Evolutionary conservation across 2,797 vertebrate species (phyloP), one percentile per base, ranked within the genome.

Genomic region (Gallinago nigripennis): DNA sequence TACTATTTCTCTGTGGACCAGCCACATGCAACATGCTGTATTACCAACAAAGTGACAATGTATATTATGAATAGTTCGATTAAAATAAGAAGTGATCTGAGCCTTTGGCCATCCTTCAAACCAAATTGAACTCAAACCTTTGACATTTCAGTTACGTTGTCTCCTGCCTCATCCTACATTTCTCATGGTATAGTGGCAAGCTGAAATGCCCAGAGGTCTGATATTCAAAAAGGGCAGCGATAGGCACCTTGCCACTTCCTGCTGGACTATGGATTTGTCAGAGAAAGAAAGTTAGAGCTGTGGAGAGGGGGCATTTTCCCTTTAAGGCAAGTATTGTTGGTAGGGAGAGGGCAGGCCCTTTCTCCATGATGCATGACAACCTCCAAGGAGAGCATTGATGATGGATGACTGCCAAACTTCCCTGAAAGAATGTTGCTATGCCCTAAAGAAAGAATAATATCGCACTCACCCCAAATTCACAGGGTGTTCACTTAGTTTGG

Each of bases 91-190:
- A 96, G 80, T 89, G 95, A 96, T 94, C 57, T 75, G 90, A 93
- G 95, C 96, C 95, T 96, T 96, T 86, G 83, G 94, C 91, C 90
- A 92, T 94, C 95, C 95, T 96, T 96, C 95, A 94, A 91, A 96
- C 87, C 43, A 92, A 92, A 93, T 39, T 93, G 93, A 94, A 90
- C 88, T 96, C 94, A 96, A 95, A 97, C 93, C 94, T 96, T 94
- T 96, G 96, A 94, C 95, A 97, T 97, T 96, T 96, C 73, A 82
- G 89, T 86, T 71, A 12, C 94, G 75, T 86, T 90, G 83, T 96
- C 81, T 94, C 79, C 70, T 91, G 82, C 70, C 88, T 96, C 82
- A 92, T 94, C 83, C 90, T 77, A 51, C 88, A 88, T 97, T 96
- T 96, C 83, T 95, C 82, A 58, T 89, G 90, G 83, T 58, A 6